phyloP scores from a whole-genome alignment of 2,797 vertebrate species.

The Acrocephalus scirpaceus region DNA sequence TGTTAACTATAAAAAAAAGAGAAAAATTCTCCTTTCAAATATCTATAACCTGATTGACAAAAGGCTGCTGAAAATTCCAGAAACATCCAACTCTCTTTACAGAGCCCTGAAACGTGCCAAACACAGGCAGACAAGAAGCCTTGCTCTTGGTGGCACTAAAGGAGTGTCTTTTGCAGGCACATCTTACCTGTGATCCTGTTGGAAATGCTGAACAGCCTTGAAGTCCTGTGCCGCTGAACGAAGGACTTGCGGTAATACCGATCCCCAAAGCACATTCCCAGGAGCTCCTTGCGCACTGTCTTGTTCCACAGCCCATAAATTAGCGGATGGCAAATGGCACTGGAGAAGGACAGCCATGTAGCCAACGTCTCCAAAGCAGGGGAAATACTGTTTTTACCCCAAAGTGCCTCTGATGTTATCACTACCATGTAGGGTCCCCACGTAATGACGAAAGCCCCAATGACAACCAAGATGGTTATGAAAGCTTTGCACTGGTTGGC shows the following conservation, averaged over 20 bases:
- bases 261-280: conserved; percentile 96
- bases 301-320: conserved; percentile 99
- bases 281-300: conserved; percentile 94
- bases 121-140: not conserved
- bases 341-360: conserved; percentile 94
- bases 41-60: not conserved
- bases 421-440: conserved; percentile 96
- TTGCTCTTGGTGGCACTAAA: not conserved
- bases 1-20: not conserved
- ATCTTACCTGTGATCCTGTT: conserved; percentile 93
- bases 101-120: not conserved
- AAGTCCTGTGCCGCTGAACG: conserved; percentile 87
- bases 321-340: conserved; percentile 92
- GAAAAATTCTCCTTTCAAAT: not conserved
- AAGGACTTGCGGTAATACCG: conserved; percentile 95
- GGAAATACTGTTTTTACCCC: conserved; percentile 90
- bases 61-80: not conserved
- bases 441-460: conserved; percentile 91
- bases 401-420: conserved; percentile 91
- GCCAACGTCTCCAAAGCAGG: conserved; percentile 91
- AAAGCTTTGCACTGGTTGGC: conserved; percentile 98
- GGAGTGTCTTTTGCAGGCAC: not conserved
- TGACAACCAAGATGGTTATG: conserved; percentile 94
- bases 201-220: conserved; percentile 96
- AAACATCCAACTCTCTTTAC: not conserved